Evolutionary conservation across 2,888 invertebrate species (phyloP), one percentile per base, ranked within the genome.

Genomic region (Poecilobothrus nobilitatus): DNA sequence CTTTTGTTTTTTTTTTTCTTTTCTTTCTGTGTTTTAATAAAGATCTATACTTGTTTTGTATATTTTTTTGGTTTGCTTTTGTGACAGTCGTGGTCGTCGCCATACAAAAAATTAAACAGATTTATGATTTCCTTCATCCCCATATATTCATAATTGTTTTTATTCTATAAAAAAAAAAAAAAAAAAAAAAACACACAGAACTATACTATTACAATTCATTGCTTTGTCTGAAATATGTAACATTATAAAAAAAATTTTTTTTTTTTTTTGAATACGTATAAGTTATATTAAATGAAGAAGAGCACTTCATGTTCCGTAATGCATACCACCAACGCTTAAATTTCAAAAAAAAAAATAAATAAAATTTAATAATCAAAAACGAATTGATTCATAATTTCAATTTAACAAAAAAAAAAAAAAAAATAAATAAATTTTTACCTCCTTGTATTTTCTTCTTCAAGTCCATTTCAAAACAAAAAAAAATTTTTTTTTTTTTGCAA

Each of bases 41-140:
- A 44, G 12, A 3, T 2, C n/a, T n/a, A n/a, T n/a, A n/a, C n/a
- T 27, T 27, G 27, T 27, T 27, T n/a, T 53, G 37, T 18, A n/a
- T 53, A n/a, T n/a, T n/a, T n/a, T 44, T 6, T 53, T 18, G n/a
- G 53, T 53, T 6, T 53, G 6, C 6, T 27, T 27, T 12, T 15
- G 53, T 18, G 27, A 53, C 53, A 37, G 18, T n/a, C 15, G 53
- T 53, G 53, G 53, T 53, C 53, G 53, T 53, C 53, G 53, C 53
- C 27, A 27, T 5, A 27, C 2, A 27, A 27, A 53, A 53, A 53
- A 53, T 53, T 6, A 53, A 53, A 53, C 53, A 53, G 53, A 53
- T 53, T 53, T 53, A 53, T 53, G 53, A 53, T 53, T 53, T 53
- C 53, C 53, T 53, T 53, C n/a, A 53, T 53, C 15, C 53, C n/a